Evolutionary conservation across 2,888 invertebrate species (phyloP).

Genomic region (Tipula confusa): DNA sequence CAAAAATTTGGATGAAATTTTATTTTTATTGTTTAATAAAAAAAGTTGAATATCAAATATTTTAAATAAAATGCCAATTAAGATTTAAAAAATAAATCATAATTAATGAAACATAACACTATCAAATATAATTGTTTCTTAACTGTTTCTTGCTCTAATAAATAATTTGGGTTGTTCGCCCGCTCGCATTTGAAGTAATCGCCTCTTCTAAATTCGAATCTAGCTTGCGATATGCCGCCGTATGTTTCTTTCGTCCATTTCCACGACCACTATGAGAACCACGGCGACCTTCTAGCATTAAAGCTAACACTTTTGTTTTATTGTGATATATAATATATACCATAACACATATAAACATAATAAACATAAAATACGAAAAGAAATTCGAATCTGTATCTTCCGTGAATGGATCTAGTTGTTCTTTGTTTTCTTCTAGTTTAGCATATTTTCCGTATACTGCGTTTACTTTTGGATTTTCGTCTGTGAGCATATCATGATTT

Average conservation of each 20-base stretch:
- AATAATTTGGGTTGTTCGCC: constrained; percentile 40
- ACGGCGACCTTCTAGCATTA: constrained; percentile 58
- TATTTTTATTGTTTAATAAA: neutral
- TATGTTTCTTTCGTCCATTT: constrained; percentile 54
- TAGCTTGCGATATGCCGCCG: constrained; percentile 61
- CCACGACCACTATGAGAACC: constrained; percentile 37
- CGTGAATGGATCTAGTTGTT: constrained; percentile 39
- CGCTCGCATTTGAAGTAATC: constrained; percentile 51
- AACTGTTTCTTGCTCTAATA: constrained; percentile 35
- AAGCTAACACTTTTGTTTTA: constrained; percentile 65
- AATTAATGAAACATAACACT: no score
- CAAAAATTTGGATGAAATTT: neutral
- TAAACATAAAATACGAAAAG: constrained; percentile 63
- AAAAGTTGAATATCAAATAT: neutral
- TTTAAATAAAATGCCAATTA: neutral
- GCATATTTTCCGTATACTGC: neutral
- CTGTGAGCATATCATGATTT: neutral
- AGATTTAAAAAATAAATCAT: neutral
- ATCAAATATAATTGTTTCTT: neutral
- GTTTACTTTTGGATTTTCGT: neutral
- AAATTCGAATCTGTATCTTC: constrained; percentile 60
- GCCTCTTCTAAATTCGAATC: constrained; percentile 66
- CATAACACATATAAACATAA: constrained; percentile 57
- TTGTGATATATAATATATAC: constrained; percentile 61
- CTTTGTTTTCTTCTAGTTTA: neutral